phyloP scores from a whole-genome alignment of 2,113 vertebrate species.

The Lucifuga dentata region DNA sequence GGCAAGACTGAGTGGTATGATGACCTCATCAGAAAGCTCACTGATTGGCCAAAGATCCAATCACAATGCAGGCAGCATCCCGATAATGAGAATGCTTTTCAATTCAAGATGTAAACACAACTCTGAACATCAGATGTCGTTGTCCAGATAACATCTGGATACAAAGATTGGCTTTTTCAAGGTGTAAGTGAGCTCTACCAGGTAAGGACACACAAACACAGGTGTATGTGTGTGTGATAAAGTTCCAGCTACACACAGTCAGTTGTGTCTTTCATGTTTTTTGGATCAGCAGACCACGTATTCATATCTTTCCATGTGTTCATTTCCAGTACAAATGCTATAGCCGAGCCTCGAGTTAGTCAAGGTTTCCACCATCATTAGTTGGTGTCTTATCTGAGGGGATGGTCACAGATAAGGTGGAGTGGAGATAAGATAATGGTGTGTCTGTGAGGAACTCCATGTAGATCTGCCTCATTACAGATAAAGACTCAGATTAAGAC shows the following conservation, averaged over 20 bases:
- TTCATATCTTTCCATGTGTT: not conserved
- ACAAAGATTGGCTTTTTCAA: too few relatives aligned
- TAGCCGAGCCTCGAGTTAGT: not conserved
- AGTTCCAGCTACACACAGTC: not conserved
- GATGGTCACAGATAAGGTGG: constrained; percentile 33
- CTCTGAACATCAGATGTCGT: too few relatives aligned
- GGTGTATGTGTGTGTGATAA: constrained; percentile 1
- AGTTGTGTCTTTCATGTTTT: not conserved
- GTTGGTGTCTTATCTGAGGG: constrained; percentile 27
- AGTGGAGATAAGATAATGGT: constrained; percentile 55
- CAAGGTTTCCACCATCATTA: constrained; percentile 21
- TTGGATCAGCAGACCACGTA: too few relatives aligned
- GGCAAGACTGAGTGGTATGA: too few relatives aligned
- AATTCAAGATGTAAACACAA: too few relatives aligned
- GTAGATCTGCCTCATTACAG: constrained; percentile 35
- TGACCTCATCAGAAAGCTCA: too few relatives aligned
- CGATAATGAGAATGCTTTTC: too few relatives aligned
- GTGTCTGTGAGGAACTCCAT: constrained; percentile 57
- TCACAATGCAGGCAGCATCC: too few relatives aligned
- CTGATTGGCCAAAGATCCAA: too few relatives aligned
- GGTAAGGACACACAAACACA: constrained; percentile 14
- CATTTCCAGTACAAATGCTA: not conserved
- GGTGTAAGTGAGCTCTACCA: too few relatives aligned
- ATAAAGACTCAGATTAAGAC: constrained; percentile 30
- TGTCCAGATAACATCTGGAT: too few relatives aligned